Evolutionary conservation across 1,140 invertebrate species (phyloP).

Genomic region (Nomia melanderi): DNA sequence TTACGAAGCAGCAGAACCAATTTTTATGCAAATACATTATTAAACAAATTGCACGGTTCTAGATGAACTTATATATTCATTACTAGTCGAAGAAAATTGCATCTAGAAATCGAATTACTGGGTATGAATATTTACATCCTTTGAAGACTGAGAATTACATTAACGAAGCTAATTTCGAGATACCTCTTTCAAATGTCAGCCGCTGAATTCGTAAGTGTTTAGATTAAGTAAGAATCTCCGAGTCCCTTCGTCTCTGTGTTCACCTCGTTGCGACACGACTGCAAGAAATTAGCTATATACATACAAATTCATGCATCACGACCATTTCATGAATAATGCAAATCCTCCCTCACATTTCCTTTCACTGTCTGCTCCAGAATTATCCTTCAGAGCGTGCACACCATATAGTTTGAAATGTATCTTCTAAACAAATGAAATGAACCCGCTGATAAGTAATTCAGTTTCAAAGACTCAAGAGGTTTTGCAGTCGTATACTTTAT

Average conservation of each 20-base stretch:
- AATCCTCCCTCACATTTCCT: slow-evolving; percentile 36
- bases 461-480: background rate
- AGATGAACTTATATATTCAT: no score
- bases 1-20: no score
- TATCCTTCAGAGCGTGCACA: slow-evolving; percentile 41
- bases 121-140: background rate
- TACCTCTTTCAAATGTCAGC: background rate
- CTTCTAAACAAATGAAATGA: background rate
- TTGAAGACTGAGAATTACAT: background rate
- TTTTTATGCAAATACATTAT: no score
- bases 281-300: slow-evolving; percentile 46
- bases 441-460: background rate
- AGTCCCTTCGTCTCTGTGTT: slow-evolving; percentile 2
- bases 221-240: background rate
- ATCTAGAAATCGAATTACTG: background rate
- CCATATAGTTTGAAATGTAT: slow-evolving; percentile 23
- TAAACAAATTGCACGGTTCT: no score
- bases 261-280: slow-evolving; percentile 3
- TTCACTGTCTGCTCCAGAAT: slow-evolving; percentile 43
- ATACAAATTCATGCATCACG: slow-evolving; percentile 49
- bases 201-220: background rate
- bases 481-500: background rate
- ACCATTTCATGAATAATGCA: slow-evolving; percentile 56
- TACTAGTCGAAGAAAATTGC: background rate
- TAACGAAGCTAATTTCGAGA: background rate